Base-by-base conservation (phyloP, 2,888 invertebrate genomes). In the Frankliniella intonsa region DNA sequence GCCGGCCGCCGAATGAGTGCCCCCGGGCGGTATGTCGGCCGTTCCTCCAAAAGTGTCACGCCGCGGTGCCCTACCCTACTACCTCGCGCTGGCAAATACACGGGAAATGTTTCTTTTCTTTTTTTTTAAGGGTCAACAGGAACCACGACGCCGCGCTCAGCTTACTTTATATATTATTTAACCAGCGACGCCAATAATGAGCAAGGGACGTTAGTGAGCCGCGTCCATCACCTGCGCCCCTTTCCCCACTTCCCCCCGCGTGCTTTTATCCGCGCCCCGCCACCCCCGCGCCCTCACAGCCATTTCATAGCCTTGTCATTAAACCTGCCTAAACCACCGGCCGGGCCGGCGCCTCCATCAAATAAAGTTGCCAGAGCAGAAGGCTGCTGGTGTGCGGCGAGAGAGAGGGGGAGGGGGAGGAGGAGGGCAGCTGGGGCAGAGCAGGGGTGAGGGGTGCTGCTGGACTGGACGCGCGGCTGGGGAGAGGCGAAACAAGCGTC, bases 271-370 rank as follows among this genome's bases (percentile, higher is more conserved):
- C 69, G 9, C 65, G 11, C 65, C n/a, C 65, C 3, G n/a, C 65
- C 65, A 65, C 10, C 65, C 69, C 69, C 22, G 22, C 69, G 8
- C 62, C 62, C 62, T 3, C 62, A 7, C 62, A 17, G 62, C 69
- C 69, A 17, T 55, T 55, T 55, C 55, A 55, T 55, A 55, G 55
- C 55, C 69, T 22, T 11, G 69, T 69, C 69, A 69, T 69, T 69
- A 69, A 69, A 69, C 69, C 69, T 62, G 62, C 62, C 62, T 38
- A 38, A 38, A 38, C 38, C 38, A 38, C 38, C 38, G 38, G 38
- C 38, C 65, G n/a, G 38, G 38, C 38, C 65, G n/a, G n/a, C n/a
- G n/a, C 65, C 22, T 69, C 69, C 69, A 69, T 69, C 69, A 69
- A 69, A 69, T 69, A 69, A 69, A 69, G n/a, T 69, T 69, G 62